Evolutionary conservation across 30 jellyfish, hydroid and myxozoan species (phyloP), one percentile per base, ranked within the genome.

Genomic region (Nemopilema nomurai): DNA sequence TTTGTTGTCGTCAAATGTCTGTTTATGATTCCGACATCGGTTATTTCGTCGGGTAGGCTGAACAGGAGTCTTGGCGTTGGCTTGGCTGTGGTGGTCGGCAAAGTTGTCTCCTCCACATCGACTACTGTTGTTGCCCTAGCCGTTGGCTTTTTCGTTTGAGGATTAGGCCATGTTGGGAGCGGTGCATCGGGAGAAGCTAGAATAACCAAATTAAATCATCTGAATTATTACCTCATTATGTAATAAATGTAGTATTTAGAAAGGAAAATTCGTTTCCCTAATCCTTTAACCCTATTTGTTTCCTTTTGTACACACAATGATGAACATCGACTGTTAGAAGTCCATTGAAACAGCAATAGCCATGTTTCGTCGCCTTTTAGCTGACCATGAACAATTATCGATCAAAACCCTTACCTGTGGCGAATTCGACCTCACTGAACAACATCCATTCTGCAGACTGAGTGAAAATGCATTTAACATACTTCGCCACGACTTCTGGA

Each of bases 361-460:
- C n/a, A n/a, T n/a, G n/a, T n/a, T n/a, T n/a, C n/a, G n/a, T n/a
- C n/a, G n/a, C n/a, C n/a, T n/a, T n/a, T n/a, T n/a, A n/a, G n/a
- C n/a, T n/a, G n/a, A n/a, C n/a, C n/a, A n/a, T n/a, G n/a, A n/a
- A n/a, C n/a, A n/a, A n/a, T n/a, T n/a, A n/a, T n/a, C 29, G 6
- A n/a, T 18, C 6, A 24, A 63, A 24, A 63, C 28, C 27, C 68
- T 13, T 80, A 73, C 90, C 97, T 75, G 97, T 32, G 25, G 88
- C 49, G 52, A 91, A 91, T 18, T 78, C 97, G 30, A 91, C 90
- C 78, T 91, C 97, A 64, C 97, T 91, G 67, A 91, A 62, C 74
- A 91, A 67, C 82, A 91, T 74, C 97, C 92, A 85, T 51, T 73
- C 81, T 49, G 81, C 76, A n/a, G 67, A 64, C 87, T 86, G 91